Evolutionary conservation across 2,113 vertebrate species (phyloP).

Genomic region (Plestiodon gilberti): DNA sequence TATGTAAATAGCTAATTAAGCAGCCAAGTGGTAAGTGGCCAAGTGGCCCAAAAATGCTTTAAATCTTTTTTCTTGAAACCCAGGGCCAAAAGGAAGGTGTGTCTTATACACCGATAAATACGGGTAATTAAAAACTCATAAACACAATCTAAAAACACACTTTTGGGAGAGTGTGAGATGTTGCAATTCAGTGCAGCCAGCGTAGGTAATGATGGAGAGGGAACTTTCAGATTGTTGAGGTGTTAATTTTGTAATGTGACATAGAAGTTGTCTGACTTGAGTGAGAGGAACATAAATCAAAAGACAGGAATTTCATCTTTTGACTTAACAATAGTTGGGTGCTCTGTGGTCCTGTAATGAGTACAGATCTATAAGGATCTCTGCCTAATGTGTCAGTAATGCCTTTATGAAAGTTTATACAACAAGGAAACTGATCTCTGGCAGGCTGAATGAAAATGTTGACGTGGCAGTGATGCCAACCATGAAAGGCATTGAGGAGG

Average conservation of each 20-base stretch:
- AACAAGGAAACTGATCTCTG: not conserved
- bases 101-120: no score
- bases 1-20: no score
- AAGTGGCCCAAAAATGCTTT: no score
- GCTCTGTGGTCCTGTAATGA: not conserved
- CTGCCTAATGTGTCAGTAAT: not conserved
- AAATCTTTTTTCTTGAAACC: no score
- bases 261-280: not conserved
- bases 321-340: not conserved
- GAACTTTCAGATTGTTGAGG: not conserved
- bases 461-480: not conserved
- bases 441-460: not conserved
- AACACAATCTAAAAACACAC: no score
- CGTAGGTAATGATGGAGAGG: not conserved
- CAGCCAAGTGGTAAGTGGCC: no score
- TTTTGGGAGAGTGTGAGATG: not conserved
- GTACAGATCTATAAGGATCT: not conserved
- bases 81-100: no score
- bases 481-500: not conserved
- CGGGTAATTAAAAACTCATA: no score
- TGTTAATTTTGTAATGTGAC: not conserved
- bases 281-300: slow-evolving; percentile 22
- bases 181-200: not conserved
- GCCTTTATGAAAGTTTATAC: not conserved
- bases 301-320: not conserved